Percentiles rank a stretch among this genome's conserved stretches.
Evolutionary conservation across 2,888 invertebrate genomes (phyloP).

Genomic region (Eupithecia pulchellata): DNA sequence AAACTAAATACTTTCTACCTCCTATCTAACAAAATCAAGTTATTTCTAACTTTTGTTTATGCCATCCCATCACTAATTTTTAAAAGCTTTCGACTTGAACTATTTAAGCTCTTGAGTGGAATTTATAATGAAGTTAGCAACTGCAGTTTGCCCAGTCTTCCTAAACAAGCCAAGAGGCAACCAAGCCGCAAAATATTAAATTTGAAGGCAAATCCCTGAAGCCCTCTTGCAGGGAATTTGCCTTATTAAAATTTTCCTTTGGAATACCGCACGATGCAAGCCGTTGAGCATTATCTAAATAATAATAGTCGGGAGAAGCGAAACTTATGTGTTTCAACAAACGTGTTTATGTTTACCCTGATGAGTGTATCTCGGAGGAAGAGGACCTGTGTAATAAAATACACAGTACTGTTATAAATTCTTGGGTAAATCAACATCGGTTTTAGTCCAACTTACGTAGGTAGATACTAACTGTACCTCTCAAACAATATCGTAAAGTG

Average conservation of each 20-base stretch:
- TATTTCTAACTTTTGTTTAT: neutral
- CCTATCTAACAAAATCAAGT: neutral
- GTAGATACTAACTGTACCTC: neutral
- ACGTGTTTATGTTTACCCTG: neutral
- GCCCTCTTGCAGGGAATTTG: constrained; percentile 48
- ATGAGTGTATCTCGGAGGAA: neutral
- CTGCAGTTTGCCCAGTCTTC: constrained; percentile 29
- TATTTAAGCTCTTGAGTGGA: constrained; percentile 7
- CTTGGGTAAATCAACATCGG: neutral
- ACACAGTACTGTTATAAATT: neutral
- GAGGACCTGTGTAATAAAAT: neutral
- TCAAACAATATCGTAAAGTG: neutral
- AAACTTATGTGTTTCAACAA: constrained; percentile 3
- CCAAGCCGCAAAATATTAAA: constrained; percentile 50
- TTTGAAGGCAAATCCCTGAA: constrained; percentile 51
- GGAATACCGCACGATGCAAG: constrained; percentile 48
- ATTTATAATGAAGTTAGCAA: constrained; percentile 26
- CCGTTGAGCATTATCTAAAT: constrained; percentile 23
- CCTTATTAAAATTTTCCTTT: constrained; percentile 65
- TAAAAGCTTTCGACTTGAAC: neutral
- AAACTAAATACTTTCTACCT: neutral
- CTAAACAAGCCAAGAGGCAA: constrained; percentile 37
- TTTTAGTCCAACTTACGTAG: neutral
- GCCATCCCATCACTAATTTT: neutral
- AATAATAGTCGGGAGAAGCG: neutral